Percentiles rank a stretch among this genome's conserved stretches.
Evolutionary conservation across 2,113 vertebrate species (phyloP).

Genomic region (Helogale parvula): DNA sequence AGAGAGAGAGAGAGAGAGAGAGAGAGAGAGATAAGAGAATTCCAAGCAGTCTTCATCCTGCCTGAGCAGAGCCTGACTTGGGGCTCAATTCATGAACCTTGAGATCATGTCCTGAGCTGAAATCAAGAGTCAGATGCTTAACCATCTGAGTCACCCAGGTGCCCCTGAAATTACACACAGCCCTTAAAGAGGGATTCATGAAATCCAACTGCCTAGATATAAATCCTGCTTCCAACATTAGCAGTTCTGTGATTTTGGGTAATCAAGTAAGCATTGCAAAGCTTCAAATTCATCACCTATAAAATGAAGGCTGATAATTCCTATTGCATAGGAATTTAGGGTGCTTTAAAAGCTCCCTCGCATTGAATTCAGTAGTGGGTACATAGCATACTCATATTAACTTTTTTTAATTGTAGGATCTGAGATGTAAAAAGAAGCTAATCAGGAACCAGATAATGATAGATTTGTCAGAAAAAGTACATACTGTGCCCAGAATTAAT

Average conservation of each 20-base stretch:
- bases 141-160: too few species aligned
- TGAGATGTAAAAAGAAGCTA: conserved; percentile 33
- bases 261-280: background rate
- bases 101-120: too few species aligned
- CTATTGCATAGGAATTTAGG: background rate
- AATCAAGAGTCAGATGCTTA: too few species aligned
- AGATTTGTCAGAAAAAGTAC: conserved; percentile 54
- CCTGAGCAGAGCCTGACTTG: too few species aligned
- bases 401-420: background rate
- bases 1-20: too few species aligned
- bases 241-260: background rate
- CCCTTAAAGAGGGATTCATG: background rate
- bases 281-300: background rate
- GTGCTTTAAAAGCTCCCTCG: background rate
- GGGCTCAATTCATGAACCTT: too few species aligned
- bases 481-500: conserved; percentile 60
- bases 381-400: background rate
- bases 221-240: background rate
- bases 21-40: too few species aligned
- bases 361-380: background rate
- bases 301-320: background rate
- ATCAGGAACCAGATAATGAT: conserved; percentile 29
- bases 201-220: conserved; percentile 2
- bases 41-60: too few species aligned
- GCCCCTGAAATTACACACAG: background rate